Evolutionary conservation across 2,113 vertebrate species (phyloP).

Genomic region (Saguinus midas): DNA sequence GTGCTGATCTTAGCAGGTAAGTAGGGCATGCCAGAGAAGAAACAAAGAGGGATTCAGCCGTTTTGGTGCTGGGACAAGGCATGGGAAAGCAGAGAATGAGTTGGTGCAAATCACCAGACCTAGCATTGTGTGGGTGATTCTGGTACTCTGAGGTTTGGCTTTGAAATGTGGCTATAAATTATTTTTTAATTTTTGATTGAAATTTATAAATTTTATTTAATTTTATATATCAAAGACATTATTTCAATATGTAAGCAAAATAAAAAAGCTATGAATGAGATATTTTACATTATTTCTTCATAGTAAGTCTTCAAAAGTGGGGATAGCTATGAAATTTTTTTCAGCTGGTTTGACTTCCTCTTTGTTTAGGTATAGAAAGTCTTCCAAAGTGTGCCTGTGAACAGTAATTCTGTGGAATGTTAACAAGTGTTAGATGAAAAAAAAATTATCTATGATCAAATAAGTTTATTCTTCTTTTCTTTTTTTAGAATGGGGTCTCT

Average conservation of each 20-base stretch:
- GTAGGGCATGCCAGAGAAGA: neutral
- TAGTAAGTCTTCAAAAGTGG: neutral
- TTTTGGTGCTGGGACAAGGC: rapidly evolving
- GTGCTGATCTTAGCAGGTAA: neutral
- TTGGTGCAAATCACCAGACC: neutral
- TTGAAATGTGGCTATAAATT: neutral
- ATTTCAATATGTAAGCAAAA: neutral
- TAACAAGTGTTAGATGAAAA: neutral
- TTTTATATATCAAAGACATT: neutral
- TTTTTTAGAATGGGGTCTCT: no score
- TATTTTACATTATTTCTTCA: neutral
- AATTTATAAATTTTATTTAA: neutral
- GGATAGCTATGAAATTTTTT: neutral
- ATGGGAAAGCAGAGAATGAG: neutral
- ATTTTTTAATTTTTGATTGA: no score
- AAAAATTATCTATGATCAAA: neutral
- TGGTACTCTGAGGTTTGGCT: neutral
- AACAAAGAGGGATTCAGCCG: rapidly evolving
- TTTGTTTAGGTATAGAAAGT: neutral
- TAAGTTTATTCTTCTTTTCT: neutral
- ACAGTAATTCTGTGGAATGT: neutral
- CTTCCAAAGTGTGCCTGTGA: neutral
- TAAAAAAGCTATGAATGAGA: neutral
- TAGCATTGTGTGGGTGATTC: neutral
- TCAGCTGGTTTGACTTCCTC: neutral